These are phyloP conservation scores for Gryllus bimaculatus DNA, from an alignment of 1,140 invertebrate species.

Conservation along the genomic window DNA sequence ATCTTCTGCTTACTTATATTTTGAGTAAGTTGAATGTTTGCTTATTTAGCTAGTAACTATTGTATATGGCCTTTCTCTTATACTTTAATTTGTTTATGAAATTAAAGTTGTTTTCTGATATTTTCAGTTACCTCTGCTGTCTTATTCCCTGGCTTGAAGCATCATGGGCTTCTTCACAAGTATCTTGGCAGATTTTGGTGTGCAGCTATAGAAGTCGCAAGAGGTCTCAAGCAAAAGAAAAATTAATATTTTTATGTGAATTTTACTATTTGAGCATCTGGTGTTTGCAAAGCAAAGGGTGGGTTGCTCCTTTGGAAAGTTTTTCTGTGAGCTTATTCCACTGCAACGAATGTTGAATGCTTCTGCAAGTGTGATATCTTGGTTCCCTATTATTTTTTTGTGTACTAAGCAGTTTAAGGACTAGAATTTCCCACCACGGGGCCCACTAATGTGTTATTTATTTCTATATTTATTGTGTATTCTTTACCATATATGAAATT, in stretches of 20 bases:
- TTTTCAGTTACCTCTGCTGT: conserved; percentile 34
- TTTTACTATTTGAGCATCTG: background rate
- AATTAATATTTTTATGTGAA: conserved; percentile 18
- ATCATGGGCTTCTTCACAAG: conserved; percentile 35
- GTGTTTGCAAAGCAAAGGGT: too few species aligned
- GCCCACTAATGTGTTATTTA: background rate
- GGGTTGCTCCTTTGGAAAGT: background rate
- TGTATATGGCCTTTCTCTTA: background rate
- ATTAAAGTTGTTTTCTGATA: conserved; percentile 13
- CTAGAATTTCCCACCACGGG: background rate
- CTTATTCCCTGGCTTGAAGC: conserved; percentile 36
- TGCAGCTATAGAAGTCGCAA: conserved; percentile 17
- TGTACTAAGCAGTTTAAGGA: background rate
- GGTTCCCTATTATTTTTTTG: background rate
- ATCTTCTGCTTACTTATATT: conserved; percentile 55
- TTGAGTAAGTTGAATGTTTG: too few species aligned
- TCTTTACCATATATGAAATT: background rate
- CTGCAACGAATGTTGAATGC: background rate
- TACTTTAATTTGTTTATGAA: background rate
- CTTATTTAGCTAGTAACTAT: conserved; percentile 53
- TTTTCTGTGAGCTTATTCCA: background rate
- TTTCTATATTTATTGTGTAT: background rate
- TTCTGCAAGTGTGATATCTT: background rate
- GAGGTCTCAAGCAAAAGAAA: conserved; percentile 24
- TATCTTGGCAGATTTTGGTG: conserved; percentile 28